Evolutionary conservation across 2,113 vertebrate species (phyloP).

Genomic region (Sapajus apella): DNA sequence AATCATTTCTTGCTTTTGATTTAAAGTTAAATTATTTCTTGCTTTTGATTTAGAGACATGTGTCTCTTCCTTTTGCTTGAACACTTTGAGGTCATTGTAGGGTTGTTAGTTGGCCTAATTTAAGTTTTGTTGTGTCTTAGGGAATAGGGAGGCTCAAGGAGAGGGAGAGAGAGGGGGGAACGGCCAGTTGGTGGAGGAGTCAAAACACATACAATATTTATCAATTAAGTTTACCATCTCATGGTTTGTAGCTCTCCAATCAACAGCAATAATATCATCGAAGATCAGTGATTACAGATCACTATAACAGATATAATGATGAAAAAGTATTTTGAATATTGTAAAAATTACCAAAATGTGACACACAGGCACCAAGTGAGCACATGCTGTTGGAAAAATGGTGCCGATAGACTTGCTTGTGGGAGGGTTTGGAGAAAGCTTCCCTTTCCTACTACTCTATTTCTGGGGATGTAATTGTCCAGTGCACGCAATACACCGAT

Average conservation of each 20-base stretch:
- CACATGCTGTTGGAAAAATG: not conserved
- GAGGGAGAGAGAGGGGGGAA: not conserved
- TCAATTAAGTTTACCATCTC: not conserved
- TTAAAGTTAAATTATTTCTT: not conserved
- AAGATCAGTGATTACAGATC: not conserved
- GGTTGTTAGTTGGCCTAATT: not conserved
- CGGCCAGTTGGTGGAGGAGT: not conserved
- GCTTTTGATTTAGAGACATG: not conserved
- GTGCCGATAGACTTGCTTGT: not conserved
- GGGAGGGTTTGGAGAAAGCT: not conserved
- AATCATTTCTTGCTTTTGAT: not conserved
- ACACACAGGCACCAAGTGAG: not conserved
- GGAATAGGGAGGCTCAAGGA: not conserved
- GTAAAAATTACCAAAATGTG: not conserved
- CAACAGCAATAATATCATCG: not conserved
- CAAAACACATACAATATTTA: not conserved
- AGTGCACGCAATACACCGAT: not conserved
- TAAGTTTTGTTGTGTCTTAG: not conserved
- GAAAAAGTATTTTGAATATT: not conserved
- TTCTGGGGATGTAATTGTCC: not conserved
- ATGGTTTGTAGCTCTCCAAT: not conserved
- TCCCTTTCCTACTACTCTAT: not conserved
- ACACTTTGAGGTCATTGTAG: not conserved
- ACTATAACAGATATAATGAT: not conserved
- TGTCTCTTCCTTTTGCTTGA: not conserved